Conservation (phyloP, 2,888 invertebrate genomes). For the Drosophila anceps region DNA sequence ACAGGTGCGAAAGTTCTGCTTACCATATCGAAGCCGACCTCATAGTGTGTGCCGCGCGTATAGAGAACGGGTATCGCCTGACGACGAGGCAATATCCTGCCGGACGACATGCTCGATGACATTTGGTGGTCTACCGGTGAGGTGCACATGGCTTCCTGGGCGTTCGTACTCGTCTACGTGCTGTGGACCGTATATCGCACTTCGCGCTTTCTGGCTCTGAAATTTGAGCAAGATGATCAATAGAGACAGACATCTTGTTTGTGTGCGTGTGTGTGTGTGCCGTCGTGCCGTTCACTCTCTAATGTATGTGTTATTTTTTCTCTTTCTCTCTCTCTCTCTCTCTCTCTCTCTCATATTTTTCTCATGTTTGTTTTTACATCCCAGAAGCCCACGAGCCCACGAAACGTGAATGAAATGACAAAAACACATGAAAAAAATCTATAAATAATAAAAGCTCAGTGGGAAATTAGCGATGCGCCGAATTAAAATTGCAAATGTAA, state of each 20-base stretch:
- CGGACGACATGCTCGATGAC: constrained; percentile 57
- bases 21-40: constrained; percentile 94
- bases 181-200: constrained; percentile 26
- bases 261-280: not conserved
- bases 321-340: not conserved
- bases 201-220: constrained; percentile 11
- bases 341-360: not conserved
- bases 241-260: not conserved
- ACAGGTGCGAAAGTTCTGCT: constrained; percentile 83
- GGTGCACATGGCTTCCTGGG: constrained; percentile 11
- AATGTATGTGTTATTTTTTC: not conserved
- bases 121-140: constrained; percentile 41
- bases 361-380: not conserved
- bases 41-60: constrained; percentile 92
- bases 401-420: constrained; percentile 12
- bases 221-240: constrained; percentile 13
- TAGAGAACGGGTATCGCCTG: constrained; percentile 92
- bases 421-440: constrained; percentile 1
- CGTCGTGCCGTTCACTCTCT: not conserved
- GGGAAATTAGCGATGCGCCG: constrained; percentile 21
- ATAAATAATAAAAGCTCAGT: constrained; percentile 8
- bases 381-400: not conserved
- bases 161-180: constrained; percentile 15
- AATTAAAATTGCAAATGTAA: constrained; percentile 56
- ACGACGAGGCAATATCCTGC: constrained; percentile 85